These are phyloP conservation scores for Discoglossus pictus DNA, from an alignment of 2,797 vertebrate species.

Conservation along the genomic window DNA sequence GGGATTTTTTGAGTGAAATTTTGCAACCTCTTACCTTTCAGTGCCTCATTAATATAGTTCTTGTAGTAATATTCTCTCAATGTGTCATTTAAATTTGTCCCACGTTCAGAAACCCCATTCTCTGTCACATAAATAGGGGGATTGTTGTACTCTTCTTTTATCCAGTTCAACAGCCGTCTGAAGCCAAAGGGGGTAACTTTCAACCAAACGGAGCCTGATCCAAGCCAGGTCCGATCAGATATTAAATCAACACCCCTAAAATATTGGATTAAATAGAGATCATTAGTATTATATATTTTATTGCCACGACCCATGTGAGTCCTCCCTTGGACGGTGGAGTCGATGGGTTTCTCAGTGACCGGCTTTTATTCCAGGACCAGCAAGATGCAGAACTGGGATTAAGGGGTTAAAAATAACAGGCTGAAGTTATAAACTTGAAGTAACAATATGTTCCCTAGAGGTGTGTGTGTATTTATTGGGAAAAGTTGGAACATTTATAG, in stretches of 20 bases:
- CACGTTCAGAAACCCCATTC: slow-evolving; percentile 87
- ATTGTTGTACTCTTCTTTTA: slow-evolving; percentile 88
- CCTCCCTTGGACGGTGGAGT: too few relatives aligned
- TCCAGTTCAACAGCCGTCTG: slow-evolving; percentile 84
- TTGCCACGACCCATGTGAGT: too few relatives aligned
- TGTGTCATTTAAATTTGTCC: slow-evolving; percentile 75
- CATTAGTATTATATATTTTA: too few relatives aligned
- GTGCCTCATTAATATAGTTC: slow-evolving; percentile 84
- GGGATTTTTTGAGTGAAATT: too few relatives aligned
- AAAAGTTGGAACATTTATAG: too few relatives aligned
- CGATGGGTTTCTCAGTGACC: too few relatives aligned
- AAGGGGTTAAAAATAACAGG: too few relatives aligned
- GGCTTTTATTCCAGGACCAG: too few relatives aligned
- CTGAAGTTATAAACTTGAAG: too few relatives aligned
- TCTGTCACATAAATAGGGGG: slow-evolving; percentile 89
- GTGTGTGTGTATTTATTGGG: too few relatives aligned
- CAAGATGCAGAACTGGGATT: too few relatives aligned
- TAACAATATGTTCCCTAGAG: too few relatives aligned
- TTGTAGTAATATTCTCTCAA: slow-evolving; percentile 78
- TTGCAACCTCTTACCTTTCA: slow-evolving; percentile 89
- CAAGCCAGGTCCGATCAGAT: slow-evolving; percentile 81
- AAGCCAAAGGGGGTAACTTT: slow-evolving; percentile 89
- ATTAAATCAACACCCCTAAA: slow-evolving; percentile 77
- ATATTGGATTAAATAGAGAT: neutral
- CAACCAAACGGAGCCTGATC: slow-evolving; percentile 87